A percentile compares a stretch with the other conserved stretches of the same genome.
Evolutionary conservation across 1,140 invertebrate genomes (phyloP).

Genomic region (Neodiprion fabricii): DNA sequence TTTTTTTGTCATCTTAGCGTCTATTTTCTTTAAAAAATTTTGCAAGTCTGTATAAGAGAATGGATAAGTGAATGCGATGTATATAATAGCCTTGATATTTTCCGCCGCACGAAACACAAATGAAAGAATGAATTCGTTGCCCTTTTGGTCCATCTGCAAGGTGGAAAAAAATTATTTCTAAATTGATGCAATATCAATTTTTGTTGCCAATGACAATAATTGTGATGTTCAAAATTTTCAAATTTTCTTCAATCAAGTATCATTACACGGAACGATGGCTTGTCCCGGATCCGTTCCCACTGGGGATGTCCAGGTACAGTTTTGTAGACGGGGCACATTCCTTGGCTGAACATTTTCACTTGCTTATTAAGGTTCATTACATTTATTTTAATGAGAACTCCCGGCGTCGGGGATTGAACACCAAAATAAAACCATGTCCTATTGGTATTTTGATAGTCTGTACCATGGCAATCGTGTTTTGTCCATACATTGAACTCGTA

Average conservation of each 20-base stretch:
- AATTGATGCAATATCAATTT: conserved; percentile 14
- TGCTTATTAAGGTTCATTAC: conserved; percentile 89
- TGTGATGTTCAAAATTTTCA: background rate
- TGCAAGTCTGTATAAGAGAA: conserved; percentile 86
- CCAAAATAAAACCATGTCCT: conserved; percentile 96
- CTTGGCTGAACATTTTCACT: conserved; percentile 89
- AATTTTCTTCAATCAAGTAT: conserved; percentile 12
- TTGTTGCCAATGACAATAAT: background rate
- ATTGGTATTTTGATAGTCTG: conserved; percentile 89
- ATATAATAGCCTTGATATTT: conserved; percentile 75
- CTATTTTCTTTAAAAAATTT: conserved; percentile 63
- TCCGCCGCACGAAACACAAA: conserved; percentile 81
- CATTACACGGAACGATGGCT: conserved; percentile 68
- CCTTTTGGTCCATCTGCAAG: conserved; percentile 67
- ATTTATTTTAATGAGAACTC: conserved; percentile 76
- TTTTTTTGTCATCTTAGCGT: conserved; percentile 50
- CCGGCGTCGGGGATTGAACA: conserved; percentile 66
- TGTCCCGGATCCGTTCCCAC: conserved; percentile 83
- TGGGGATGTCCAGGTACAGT: conserved; percentile 72
- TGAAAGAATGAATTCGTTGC: conserved; percentile 73
- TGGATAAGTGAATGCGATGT: conserved; percentile 93
- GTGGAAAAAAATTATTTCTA: conserved; percentile 23
- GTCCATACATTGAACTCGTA: conserved; percentile 93
- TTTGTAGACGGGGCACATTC: conserved; percentile 84
- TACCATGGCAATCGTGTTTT: conserved; percentile 85